phyloP scores from a whole-genome alignment of 53 echinoderm and acorn worm genomes.

The Echinometra lucunter region DNA sequence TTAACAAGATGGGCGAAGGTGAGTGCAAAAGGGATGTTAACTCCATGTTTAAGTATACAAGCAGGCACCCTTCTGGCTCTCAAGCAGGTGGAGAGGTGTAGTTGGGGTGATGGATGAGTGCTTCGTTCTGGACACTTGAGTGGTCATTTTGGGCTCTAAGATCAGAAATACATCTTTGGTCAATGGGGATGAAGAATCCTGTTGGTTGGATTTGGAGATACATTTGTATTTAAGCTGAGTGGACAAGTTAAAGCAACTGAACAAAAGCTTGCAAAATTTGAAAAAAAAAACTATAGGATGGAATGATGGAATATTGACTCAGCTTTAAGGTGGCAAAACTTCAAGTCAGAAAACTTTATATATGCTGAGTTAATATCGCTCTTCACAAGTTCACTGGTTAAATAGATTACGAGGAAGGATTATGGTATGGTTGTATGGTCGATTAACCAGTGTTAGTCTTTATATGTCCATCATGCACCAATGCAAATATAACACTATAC shows the following conservation, averaged over 20 bases:
- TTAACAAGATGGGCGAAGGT: neutral
- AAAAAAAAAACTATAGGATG: neutral
- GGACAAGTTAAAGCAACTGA: slow-evolving; percentile 1
- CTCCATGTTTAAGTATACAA: neutral
- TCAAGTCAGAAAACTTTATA: slow-evolving; percentile 15
- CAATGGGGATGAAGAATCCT: neutral
- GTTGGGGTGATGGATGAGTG: neutral
- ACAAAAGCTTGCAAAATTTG: neutral
- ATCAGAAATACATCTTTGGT: neutral
- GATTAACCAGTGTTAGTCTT: neutral
- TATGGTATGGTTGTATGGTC: neutral
- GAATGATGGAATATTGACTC: slow-evolving; percentile 6
- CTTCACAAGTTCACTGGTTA: slow-evolving; percentile 12
- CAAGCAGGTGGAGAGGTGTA: neutral
- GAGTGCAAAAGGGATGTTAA: neutral
- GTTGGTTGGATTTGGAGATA: slow-evolving; percentile 2
- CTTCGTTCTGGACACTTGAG: neutral
- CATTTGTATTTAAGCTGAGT: neutral
- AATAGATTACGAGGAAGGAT: neutral
- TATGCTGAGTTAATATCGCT: too few species aligned
- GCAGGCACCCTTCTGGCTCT: neutral
- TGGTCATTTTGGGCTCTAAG: neutral
- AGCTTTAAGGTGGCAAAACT: neutral
- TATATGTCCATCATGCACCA: neutral
- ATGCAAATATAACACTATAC: neutral